Evolutionary conservation across 2,113 vertebrate genomes (phyloP).

Genomic region (Plecotus auritus): DNA sequence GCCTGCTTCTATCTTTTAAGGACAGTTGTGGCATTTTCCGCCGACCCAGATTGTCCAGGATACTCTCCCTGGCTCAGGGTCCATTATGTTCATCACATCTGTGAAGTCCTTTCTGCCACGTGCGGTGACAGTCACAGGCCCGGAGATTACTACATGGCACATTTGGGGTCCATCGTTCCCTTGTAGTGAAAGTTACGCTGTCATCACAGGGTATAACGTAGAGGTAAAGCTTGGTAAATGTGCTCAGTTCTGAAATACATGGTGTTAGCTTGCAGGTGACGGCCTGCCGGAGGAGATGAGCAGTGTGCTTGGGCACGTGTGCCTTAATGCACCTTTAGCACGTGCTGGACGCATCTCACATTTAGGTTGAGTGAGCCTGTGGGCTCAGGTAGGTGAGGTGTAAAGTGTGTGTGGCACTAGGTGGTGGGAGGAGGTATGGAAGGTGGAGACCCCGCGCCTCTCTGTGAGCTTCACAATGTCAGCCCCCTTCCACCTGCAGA

Average conservation of each 20-base stretch:
- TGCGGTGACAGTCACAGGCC: neutral
- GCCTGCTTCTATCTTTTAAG: neutral
- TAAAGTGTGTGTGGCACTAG: no score
- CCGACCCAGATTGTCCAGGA: neutral
- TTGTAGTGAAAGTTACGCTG: neutral
- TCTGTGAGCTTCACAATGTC: neutral
- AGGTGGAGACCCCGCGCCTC: neutral
- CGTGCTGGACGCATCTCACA: rapidly evolving
- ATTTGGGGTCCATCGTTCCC: neutral
- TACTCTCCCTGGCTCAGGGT: neutral
- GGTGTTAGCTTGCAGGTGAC: neutral
- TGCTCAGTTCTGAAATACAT: neutral
- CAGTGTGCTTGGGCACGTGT: neutral
- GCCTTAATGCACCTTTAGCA: neutral
- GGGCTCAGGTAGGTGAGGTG: neutral
- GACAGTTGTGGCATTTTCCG: neutral
- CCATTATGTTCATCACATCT: neutral
- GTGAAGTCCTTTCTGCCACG: neutral
- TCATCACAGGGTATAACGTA: neutral
- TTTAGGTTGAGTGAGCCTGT: neutral
- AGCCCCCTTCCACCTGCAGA: neutral
- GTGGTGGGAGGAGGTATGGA: neutral
- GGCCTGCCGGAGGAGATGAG: neutral
- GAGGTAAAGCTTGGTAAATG: neutral
- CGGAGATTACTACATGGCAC: rapidly evolving